A percentile compares a stretch with the other conserved stretches of the same genome.
phyloP scores from a whole-genome alignment of 2,797 vertebrate species.

The Tauraco hartlaubi region DNA sequence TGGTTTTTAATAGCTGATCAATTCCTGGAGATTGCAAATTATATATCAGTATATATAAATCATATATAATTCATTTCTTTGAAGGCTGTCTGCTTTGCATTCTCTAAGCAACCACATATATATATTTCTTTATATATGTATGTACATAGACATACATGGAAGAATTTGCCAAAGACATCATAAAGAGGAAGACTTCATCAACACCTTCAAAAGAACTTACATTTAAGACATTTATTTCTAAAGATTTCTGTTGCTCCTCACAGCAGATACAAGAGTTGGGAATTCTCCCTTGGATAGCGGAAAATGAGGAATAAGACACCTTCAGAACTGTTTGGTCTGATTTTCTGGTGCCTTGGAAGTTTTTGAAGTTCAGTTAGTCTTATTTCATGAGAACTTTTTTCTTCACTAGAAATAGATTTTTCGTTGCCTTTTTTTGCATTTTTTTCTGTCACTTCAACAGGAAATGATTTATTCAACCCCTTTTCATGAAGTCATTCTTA shows the following conservation, averaged over 20 bases:
- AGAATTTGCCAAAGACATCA: neutral
- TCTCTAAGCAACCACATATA: neutral
- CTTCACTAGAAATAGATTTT: neutral
- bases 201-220: neutral
- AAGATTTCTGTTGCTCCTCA: neutral
- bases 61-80: neutral
- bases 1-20: neutral
- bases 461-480: neutral
- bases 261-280: neutral
- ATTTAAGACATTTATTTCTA: neutral
- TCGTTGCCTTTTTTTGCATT: neutral
- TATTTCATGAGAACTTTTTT: neutral
- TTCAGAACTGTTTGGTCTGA: neutral
- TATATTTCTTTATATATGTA: neutral
- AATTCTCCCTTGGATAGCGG: neutral
- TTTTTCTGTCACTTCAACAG: neutral
- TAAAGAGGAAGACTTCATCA: neutral
- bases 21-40: constrained; percentile 11
- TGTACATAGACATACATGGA: rapidly evolving
- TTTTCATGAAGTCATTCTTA: neutral
- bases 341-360: neutral
- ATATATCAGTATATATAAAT: neutral
- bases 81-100: neutral
- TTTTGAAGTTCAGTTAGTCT: neutral
- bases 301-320: neutral